phyloP scores from a whole-genome alignment of 1,140 invertebrate genomes.

The Musca vetustissima region DNA sequence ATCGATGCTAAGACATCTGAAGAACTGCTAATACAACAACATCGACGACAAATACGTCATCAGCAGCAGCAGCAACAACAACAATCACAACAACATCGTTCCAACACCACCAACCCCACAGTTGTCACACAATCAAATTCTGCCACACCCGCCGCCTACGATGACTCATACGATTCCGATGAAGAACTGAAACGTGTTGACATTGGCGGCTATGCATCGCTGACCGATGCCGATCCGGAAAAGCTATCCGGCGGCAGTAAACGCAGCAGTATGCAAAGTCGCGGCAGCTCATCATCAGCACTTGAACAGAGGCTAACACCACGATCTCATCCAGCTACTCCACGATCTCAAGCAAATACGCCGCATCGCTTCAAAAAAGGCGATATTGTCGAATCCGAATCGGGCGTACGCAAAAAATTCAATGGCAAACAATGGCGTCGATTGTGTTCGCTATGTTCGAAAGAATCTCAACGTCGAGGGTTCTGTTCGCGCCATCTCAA shows the following conservation, averaged over 20 bases:
- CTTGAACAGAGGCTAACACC: conserved; percentile 80
- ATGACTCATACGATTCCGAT: conserved; percentile 83
- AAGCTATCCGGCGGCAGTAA: conserved; percentile 73
- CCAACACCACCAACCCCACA: conserved; percentile 28
- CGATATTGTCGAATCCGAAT: conserved; percentile 94
- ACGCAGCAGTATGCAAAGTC: conserved; percentile 85
- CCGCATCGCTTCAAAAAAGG: conserved; percentile 98
- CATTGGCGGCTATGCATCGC: conserved; percentile 78
- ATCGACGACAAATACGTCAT: conserved; percentile 34
- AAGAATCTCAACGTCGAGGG: conserved; percentile 95
- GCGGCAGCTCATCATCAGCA: conserved; percentile 77
- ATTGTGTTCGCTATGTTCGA: conserved; percentile 88
- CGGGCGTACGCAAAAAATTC: conserved; percentile 97
- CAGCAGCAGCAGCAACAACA: conserved; percentile 57
- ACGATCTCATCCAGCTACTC: conserved; percentile 84
- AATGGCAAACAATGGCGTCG: conserved; percentile 99
- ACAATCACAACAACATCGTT: conserved; percentile 26
- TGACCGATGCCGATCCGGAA: conserved; percentile 64
- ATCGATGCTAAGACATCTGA: conserved; percentile 21
- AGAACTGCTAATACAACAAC: conserved; percentile 30
- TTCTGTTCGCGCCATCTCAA: conserved; percentile 96
- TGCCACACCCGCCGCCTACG: conserved; percentile 60
- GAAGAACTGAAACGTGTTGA: conserved; percentile 86
- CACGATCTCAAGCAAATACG: conserved; percentile 85
- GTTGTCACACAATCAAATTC: conserved; percentile 48